Base-by-base conservation (phyloP, 1,140 invertebrate genomes). In the Camponotus vicinus region DNA sequence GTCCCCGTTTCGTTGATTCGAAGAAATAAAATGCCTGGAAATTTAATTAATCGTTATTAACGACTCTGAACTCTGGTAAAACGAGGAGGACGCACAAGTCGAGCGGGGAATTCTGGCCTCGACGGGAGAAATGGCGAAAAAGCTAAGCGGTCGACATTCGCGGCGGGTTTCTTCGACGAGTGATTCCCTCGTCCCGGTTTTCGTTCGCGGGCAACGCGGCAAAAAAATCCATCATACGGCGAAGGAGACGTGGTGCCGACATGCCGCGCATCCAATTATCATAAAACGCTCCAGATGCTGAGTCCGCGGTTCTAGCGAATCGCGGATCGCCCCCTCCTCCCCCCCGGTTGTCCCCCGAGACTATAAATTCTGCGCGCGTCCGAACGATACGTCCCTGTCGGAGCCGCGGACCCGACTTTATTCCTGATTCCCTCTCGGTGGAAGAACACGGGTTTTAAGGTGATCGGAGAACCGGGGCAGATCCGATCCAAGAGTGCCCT, bases 251-350 rank as follows among this genome's bases (percentile, higher is more conserved):
- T 87, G 80, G 61, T 87, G 90, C 89, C 84, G 89, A 71, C 88
- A 85, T 63, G 49, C 85, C 85, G 88, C 76, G 70, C 89, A 87
- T 69, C 90, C 90, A 90, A 91, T 92, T 92, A 92, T 92, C 91
- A 92, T 92, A 92, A 92, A 92, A 89, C 88, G 90, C 78, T 91
- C 85, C 91, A 92, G 86, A 92, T 92, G 91, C 86, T 86, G 86
- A 40, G n/a, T 18, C 63, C 66, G 21, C 73, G 66, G 69, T 42
- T 59, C 42, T 42, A 85, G 49, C 55, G 61, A 42, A 52, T 52
- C 70, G 69, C 32, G 76, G 42, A 45, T 45, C 75, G 40, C 59
- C 45, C 3, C 1, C 32, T 37, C 11, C 15, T 4, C 7, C 40
- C 55, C 37, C 61, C 52, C 40, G 21, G 34, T 37, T n/a, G 63